These are phyloP conservation scores for Falco columbarius DNA, from an alignment of 2,797 vertebrate genomes.

Conservation along the genomic window DNA sequence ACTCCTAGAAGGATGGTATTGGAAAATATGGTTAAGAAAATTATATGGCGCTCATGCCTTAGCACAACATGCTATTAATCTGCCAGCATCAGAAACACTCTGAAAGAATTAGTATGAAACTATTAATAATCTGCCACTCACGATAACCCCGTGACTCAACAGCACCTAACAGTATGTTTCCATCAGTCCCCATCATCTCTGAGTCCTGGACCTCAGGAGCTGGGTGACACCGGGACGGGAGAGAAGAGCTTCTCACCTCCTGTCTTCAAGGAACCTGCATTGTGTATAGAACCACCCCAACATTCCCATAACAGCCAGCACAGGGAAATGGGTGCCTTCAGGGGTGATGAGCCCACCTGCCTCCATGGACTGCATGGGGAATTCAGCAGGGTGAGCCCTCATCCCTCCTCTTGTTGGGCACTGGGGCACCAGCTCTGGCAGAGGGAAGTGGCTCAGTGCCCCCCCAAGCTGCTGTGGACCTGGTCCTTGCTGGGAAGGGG, in stretches of 20 bases:
- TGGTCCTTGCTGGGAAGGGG: not conserved
- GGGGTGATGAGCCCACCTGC: not conserved
- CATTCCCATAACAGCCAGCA: not conserved
- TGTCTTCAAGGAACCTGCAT: not conserved
- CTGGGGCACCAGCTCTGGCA: not conserved
- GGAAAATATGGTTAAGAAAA: not conserved
- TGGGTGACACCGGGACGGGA: not conserved
- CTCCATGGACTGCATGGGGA: fast-evolving
- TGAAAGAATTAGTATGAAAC: not conserved
- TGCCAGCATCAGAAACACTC: not conserved
- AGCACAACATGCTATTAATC: not conserved
- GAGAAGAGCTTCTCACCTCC: not conserved
- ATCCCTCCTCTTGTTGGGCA: not conserved
- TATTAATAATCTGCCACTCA: not conserved
- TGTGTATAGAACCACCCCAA: not conserved
- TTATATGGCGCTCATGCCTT: not conserved
- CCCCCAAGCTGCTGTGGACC: not conserved
- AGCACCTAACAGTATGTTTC: not conserved
- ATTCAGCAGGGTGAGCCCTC: not conserved
- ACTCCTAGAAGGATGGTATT: not conserved
- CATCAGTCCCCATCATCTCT: not conserved
- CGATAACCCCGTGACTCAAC: not conserved
- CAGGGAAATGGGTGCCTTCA: not conserved
- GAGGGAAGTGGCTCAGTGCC: fast-evolving
- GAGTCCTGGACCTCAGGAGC: not conserved